Percentiles rank a stretch among this genome's conserved stretches.
phyloP scores from a whole-genome alignment of 2,113 vertebrate genomes.

The Lethenteron reissneri region DNA sequence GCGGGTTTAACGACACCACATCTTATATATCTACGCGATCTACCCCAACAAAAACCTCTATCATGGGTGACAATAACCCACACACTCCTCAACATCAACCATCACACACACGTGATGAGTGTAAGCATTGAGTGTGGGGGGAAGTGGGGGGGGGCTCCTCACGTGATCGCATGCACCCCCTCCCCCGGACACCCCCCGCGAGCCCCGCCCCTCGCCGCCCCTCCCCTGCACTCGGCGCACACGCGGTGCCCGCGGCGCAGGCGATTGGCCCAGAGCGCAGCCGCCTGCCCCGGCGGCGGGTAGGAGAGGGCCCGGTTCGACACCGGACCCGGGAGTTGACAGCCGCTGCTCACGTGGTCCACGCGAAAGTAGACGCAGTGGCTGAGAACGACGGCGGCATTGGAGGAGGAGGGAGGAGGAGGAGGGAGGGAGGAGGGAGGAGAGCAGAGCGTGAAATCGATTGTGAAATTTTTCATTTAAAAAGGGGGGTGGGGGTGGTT shows the following conservation, averaged over 20 bases:
- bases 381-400: conserved; percentile 14
- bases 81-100: too few relatives aligned
- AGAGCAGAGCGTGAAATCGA: neutral
- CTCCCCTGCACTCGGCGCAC: conserved; percentile 35
- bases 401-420: neutral
- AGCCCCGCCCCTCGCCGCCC: conserved; percentile 17
- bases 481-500: too few relatives aligned
- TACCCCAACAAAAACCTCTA: too few relatives aligned
- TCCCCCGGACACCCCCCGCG: conserved; percentile 25
- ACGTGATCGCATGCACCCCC: conserved; percentile 32
- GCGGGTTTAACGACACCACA: too few relatives aligned
- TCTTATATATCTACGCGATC: too few relatives aligned
- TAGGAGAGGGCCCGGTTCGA: too few relatives aligned
- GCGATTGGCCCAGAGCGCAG: conserved; percentile 27
- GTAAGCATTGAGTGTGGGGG: neutral
- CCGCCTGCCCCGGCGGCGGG: too few relatives aligned
- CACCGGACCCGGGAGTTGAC: conserved; percentile 14
- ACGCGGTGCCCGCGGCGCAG: conserved; percentile 26
- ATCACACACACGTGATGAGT: too few relatives aligned
- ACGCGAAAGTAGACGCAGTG: conserved; percentile 42
- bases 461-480: neutral
- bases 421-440: neutral
- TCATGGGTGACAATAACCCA: too few relatives aligned
- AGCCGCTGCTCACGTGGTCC: conserved; percentile 26
- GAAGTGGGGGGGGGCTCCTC: neutral